Evolutionary conservation across 1,140 invertebrate genomes (phyloP), one percentile per base, ranked within the genome.

Genomic region (Drosophila sturtevanti): DNA sequence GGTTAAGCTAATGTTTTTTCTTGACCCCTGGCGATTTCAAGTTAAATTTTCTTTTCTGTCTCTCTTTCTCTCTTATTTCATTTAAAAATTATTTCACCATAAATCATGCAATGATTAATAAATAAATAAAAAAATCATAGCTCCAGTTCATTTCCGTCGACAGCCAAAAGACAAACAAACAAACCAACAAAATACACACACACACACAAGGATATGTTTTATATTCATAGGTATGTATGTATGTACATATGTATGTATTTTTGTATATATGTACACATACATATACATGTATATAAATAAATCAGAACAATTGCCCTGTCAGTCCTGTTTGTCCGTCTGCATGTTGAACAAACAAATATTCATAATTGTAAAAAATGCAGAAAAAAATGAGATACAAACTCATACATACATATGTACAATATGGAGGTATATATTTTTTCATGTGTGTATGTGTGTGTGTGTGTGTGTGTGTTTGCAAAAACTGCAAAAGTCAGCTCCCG

Each of bases 71-170:
- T 61, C 56, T 51, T 61, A 34, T 55, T 69, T 74, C 48, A 86
- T 86, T 84, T 77, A 79, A 56, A 76, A 86, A 86, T 86, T 86
- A 86, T 86, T 81, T 81, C 68, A 75, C 64, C 81, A 86, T 86
- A 86, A 86, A 86, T 86, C 81, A 86, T 86, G 74, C 62, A 75
- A 48, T 77, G 81, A 72, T 86, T 86, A 78, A 86, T 86, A 86
- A 86, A 86, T 86, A 86, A 86, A 86, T 48, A 86, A 86, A n/a
- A 31, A 31, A 31, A 31, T 24, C 51, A 34, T 34, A 16, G 24
- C 14, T 62, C 62, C 72, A 84, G 81, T 86, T 86, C 81, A 86
- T 86, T 81, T 86, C 81, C 77, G 81, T 62, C 59, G 77, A 86
- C 81, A 81, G 73, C 79, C 66, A 86, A 81, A 81, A 78, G 72